Conservation (phyloP, 1,140 invertebrate species). For the Drosophila ohnishii region DNA sequence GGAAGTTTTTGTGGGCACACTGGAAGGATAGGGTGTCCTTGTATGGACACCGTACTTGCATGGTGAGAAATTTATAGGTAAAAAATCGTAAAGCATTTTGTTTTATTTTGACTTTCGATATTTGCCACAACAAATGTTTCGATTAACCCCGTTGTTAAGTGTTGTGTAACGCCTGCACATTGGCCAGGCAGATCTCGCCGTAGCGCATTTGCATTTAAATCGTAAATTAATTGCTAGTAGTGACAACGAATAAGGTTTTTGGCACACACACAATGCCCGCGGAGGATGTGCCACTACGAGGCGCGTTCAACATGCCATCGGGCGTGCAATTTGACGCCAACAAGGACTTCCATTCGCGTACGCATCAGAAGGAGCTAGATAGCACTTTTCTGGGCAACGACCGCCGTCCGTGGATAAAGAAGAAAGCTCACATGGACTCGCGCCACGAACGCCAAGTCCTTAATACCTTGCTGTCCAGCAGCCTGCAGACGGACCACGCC, state of each 20-base stretch:
- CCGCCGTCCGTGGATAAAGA: conserved; percentile 30
- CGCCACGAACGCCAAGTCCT: conserved; percentile 43
- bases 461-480: conserved; percentile 24
- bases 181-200: not conserved
- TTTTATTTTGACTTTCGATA: not conserved
- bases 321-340: conserved; percentile 46
- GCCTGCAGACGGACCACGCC: not conserved
- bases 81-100: not conserved
- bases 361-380: conserved; percentile 52
- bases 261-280: conserved; percentile 29
- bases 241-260: not conserved
- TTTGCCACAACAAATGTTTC: not conserved
- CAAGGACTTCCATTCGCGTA: conserved; percentile 52
- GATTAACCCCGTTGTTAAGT: not conserved
- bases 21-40: not conserved
- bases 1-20: not conserved
- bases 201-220: conserved; percentile 30
- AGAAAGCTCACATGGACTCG: not conserved
- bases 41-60: too few species aligned
- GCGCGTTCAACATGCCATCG: conserved; percentile 25
- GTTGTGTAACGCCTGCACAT: not conserved
- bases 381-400: conserved; percentile 47
- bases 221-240: conserved; percentile 4
- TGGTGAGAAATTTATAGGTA: not conserved
- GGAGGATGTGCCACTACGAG: conserved; percentile 39